Conservation (phyloP, 2,888 invertebrate species). For the Pristionchus mayeri region DNA sequence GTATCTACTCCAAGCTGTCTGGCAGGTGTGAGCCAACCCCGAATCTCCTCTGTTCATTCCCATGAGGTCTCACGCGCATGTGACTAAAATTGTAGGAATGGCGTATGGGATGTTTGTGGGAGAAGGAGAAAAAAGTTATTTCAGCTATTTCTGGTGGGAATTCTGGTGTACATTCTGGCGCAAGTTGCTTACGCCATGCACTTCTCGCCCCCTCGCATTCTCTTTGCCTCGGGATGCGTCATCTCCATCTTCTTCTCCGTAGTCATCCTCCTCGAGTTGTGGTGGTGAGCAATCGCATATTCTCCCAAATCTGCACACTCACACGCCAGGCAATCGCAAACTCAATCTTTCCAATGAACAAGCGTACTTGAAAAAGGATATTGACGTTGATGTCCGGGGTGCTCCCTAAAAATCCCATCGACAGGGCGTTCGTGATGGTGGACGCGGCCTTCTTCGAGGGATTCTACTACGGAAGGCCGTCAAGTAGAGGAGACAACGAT, state of each 20-base stretch:
- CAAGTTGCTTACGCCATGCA: conserved; percentile 50
- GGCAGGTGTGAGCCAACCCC: conserved; percentile 18
- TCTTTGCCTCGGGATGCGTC: conserved; percentile 43
- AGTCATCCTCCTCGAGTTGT: conserved; percentile 54
- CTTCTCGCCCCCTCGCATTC: background rate
- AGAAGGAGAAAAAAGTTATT: background rate
- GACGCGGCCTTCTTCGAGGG: conserved; percentile 59
- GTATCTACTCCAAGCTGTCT: conserved; percentile 33
- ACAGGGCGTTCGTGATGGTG: conserved; percentile 61
- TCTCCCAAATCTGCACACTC: background rate
- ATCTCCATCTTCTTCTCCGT: conserved; percentile 33
- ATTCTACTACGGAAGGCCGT: conserved; percentile 38
- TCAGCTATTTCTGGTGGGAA: conserved; percentile 57
- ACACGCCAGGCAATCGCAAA: too few relatives aligned
- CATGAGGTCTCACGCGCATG: background rate
- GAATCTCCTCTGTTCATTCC: background rate
- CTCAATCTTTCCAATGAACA: too few relatives aligned
- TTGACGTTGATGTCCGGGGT: too few relatives aligned
- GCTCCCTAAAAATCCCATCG: too few relatives aligned
- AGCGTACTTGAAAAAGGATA: too few relatives aligned
- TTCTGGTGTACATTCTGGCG: conserved; percentile 53
- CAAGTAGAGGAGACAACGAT: background rate
- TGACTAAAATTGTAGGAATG: background rate
- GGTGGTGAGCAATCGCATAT: conserved; percentile 55
- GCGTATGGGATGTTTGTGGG: background rate